phyloP scores from a whole-genome alignment of 64 coral and sea anemone species.

The Anthopleura sola region DNA sequence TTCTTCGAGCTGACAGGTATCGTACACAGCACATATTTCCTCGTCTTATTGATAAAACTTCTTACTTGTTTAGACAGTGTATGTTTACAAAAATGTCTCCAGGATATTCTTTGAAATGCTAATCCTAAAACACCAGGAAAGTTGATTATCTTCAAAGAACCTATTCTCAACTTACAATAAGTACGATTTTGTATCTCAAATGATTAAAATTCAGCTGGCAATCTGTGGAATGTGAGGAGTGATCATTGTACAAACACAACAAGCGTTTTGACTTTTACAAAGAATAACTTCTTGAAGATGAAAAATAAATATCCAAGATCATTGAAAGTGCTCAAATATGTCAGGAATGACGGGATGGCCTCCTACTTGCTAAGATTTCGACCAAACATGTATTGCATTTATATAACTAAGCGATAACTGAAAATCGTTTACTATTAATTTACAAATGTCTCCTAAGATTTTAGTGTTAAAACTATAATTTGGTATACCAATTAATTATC shows the following conservation, averaged over 20 bases:
- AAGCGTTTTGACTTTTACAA: neutral
- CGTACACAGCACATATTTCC: neutral
- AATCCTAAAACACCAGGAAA: neutral
- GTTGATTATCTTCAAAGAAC: neutral
- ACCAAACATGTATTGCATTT: neutral
- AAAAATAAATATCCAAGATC: neutral
- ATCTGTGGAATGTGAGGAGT: neutral
- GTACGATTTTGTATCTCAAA: neutral
- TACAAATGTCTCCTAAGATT: too few species aligned
- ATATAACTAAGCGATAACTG: too few species aligned
- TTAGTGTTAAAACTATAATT: too few species aligned
- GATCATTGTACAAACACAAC: neutral
- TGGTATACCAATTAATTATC: too few species aligned
- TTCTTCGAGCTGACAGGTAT: conserved; percentile 79
- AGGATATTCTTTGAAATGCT: neutral
- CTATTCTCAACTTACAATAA: neutral
- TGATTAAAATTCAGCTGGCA: neutral
- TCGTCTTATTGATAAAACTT: neutral
- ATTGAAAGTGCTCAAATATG: conserved; percentile 10
- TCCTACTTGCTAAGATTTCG: neutral
- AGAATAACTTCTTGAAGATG: neutral
- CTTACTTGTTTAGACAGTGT: neutral
- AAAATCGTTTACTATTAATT: too few species aligned
- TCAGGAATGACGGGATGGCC: neutral
- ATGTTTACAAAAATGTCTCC: conserved; percentile 29